Conservation (phyloP, 2,888 invertebrate genomes). For the Amorpha juglandis region DNA sequence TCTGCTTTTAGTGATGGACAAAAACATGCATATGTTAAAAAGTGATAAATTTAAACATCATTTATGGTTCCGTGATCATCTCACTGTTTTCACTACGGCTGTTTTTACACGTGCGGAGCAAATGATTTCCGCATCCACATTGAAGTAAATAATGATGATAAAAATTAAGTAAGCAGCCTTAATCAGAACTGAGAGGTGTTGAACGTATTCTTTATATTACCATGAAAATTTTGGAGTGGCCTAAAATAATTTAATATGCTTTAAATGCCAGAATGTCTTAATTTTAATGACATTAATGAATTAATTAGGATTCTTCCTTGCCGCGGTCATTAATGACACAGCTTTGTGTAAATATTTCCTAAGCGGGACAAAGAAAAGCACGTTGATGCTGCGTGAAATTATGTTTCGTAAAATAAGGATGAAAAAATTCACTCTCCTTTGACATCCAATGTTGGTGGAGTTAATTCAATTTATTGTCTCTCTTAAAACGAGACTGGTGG, state of each 20-base stretch:
- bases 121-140: too few relatives aligned
- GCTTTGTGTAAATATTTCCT: conserved; percentile 72
- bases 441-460: conserved; percentile 74
- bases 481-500: conserved; percentile 80
- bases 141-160: too few relatives aligned
- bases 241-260: conserved; percentile 55
- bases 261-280: conserved; percentile 64
- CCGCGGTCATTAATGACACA: conserved; percentile 58
- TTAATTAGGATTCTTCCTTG: conserved; percentile 70
- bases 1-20: too few relatives aligned
- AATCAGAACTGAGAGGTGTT: not conserved
- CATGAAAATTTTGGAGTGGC: not conserved
- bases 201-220: not conserved
- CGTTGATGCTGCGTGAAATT: conserved; percentile 72
- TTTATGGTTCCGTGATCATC: too few relatives aligned
- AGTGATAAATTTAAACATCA: too few relatives aligned
- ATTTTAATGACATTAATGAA: conserved; percentile 74
- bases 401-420: conserved; percentile 73
- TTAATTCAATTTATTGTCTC: conserved; percentile 82
- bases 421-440: conserved; percentile 69
- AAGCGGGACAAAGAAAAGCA: conserved; percentile 64
- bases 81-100: too few relatives aligned
- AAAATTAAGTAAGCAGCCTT: not conserved
- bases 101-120: too few relatives aligned
- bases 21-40: too few relatives aligned